Evolutionary conservation across 2,888 invertebrate genomes (phyloP).

Genomic region (Dexiosoma caninum): DNA sequence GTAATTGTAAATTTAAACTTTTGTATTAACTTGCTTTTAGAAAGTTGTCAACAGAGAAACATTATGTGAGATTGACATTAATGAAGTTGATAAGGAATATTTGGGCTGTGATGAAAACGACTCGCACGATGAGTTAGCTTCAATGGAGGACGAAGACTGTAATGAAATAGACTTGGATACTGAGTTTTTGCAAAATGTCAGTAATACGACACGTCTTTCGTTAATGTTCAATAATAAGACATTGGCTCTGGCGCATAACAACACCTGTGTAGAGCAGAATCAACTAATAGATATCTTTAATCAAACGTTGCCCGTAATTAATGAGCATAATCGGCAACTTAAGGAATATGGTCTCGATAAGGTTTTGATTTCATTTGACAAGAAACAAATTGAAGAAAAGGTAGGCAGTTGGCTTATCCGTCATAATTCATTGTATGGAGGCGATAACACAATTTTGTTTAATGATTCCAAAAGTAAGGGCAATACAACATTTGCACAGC

Average conservation of each 20-base stretch:
- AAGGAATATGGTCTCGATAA: slow-evolving; percentile 71
- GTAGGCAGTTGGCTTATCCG: slow-evolving; percentile 73
- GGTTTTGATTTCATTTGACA: slow-evolving; percentile 72
- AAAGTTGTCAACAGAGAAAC: slow-evolving; percentile 15
- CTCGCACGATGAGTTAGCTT: slow-evolving; percentile 1
- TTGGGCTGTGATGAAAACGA: not conserved
- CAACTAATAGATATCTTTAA: slow-evolving; percentile 67
- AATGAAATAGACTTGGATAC: slow-evolving; percentile 49
- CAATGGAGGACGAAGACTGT: slow-evolving; percentile 54
- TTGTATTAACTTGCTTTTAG: slow-evolving; percentile 24
- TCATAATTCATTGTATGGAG: slow-evolving; percentile 62
- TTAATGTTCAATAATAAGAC: not conserved
- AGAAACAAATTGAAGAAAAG: slow-evolving; percentile 70
- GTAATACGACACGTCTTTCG: slow-evolving; percentile 23
- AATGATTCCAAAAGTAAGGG: not conserved
- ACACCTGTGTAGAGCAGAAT: not conserved
- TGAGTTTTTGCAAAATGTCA: slow-evolving; percentile 21
- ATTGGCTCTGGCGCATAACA: not conserved
- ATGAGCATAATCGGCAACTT: slow-evolving; percentile 72
- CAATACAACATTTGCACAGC: not conserved
- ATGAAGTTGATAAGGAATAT: not conserved
- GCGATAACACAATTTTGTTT: not conserved
- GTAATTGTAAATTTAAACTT: not conserved
- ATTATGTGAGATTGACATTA: not conserved
- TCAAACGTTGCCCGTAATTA: slow-evolving; percentile 71